Conservation (phyloP, 2,113 vertebrate genomes). For the Takifugu flavidus region DNA sequence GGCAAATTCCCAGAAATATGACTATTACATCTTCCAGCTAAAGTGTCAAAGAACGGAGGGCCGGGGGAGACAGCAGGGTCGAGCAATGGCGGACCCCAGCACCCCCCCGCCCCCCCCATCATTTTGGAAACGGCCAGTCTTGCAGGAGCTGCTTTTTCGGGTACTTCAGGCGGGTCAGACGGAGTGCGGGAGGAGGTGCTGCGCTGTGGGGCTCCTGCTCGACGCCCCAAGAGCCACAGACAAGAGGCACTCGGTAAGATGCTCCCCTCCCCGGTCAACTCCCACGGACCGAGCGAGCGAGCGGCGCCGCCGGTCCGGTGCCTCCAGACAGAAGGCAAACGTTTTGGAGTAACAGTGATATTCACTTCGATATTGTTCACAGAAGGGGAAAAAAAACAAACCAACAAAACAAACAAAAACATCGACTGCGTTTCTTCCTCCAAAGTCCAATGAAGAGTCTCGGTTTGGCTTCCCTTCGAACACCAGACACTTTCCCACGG, state of each 20-base stretch:
- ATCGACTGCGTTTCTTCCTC: constrained; percentile 34
- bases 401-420: neutral
- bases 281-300: constrained; percentile 12
- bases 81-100: constrained; percentile 11
- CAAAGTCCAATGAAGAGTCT: constrained; percentile 65
- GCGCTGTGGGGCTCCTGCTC: constrained; percentile 40
- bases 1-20: constrained; percentile 70
- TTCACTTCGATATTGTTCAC: constrained; percentile 68
- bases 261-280: constrained; percentile 22
- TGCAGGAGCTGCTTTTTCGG: constrained; percentile 44
- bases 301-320: constrained; percentile 60
- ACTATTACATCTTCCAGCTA: constrained; percentile 76
- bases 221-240: constrained; percentile 58
- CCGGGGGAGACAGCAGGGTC: constrained; percentile 35
- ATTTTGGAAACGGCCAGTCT: constrained; percentile 35
- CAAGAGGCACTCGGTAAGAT: constrained; percentile 72
- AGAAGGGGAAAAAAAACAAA: constrained; percentile 31
- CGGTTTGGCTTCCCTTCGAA: constrained; percentile 65
- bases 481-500: constrained; percentile 56
- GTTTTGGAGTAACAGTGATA: constrained; percentile 77
- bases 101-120: neutral
- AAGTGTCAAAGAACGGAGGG: constrained; percentile 69
- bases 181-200: constrained; percentile 61
- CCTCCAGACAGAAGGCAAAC: constrained; percentile 71
- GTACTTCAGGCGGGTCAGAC: constrained; percentile 37